phyloP scores from a whole-genome alignment of 2,797 vertebrate genomes.

The Coccyzus lansbergi region DNA sequence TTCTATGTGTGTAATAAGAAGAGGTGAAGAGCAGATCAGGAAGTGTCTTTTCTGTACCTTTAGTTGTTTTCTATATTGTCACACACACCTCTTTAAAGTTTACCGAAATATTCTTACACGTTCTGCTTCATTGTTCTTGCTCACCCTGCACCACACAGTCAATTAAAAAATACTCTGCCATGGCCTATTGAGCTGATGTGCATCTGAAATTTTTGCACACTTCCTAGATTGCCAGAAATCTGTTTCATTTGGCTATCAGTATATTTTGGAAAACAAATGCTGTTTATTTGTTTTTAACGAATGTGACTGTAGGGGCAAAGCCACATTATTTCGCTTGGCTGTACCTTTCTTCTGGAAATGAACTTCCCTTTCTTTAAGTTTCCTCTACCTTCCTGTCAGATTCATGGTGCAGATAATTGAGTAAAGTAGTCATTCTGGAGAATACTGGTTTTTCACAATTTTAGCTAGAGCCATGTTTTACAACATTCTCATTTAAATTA shows the following conservation, averaged over 20 bases:
- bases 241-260: background rate
- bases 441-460: slow-evolving; percentile 23
- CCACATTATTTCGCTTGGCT: background rate
- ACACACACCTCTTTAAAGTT: background rate
- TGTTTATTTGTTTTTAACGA: background rate
- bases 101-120: background rate
- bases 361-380: background rate
- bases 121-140: background rate
- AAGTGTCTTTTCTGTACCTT: background rate
- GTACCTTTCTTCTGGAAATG: background rate
- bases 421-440: background rate
- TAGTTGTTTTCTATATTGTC: background rate
- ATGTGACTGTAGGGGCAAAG: background rate
- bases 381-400: background rate
- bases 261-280: background rate
- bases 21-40: background rate
- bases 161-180: background rate
- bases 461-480: background rate
- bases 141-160: background rate
- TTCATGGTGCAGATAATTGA: background rate
- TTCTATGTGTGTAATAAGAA: background rate
- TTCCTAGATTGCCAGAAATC: background rate
- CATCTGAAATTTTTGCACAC: background rate
- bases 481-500: slow-evolving; percentile 41
- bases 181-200: background rate